phyloP scores from a whole-genome alignment of 2,113 vertebrate genomes.

The Anoplopoma fimbria region DNA sequence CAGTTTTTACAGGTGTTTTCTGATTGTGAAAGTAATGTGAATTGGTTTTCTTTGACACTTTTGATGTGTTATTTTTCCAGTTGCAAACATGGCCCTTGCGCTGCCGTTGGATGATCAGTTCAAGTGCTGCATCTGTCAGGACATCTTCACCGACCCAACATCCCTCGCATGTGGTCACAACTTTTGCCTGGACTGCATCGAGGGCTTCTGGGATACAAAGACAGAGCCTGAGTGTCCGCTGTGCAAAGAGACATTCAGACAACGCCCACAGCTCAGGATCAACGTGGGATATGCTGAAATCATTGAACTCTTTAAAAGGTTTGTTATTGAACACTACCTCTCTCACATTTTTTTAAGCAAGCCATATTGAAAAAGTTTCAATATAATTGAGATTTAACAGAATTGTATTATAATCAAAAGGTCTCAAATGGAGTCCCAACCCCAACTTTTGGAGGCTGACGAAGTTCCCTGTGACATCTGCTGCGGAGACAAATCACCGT shows the following conservation, averaged over 20 bases:
- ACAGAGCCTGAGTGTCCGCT: slow-evolving; percentile 52
- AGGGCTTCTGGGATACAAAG: slow-evolving; percentile 49
- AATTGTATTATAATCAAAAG: slow-evolving; percentile 1
- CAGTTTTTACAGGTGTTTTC: too few species aligned
- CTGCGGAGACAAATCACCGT: neutral
- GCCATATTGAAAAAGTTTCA: neutral
- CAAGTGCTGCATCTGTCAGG: slow-evolving; percentile 75
- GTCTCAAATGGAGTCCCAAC: neutral
- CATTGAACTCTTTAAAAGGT: slow-evolving; percentile 27
- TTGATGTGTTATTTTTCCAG: neutral
- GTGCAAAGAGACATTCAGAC: slow-evolving; percentile 56
- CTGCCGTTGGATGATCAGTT: slow-evolving; percentile 37
- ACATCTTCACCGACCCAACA: slow-evolving; percentile 55
- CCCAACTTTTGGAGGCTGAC: slow-evolving; percentile 16
- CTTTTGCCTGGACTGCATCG: slow-evolving; percentile 69
- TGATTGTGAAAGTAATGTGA: too few species aligned
- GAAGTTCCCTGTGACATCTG: slow-evolving; percentile 89
- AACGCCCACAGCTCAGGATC: slow-evolving; percentile 40
- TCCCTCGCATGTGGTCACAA: slow-evolving; percentile 72
- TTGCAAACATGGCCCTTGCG: neutral
- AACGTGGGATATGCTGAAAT: slow-evolving; percentile 44
- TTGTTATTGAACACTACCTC: neutral
- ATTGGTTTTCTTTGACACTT: too few species aligned
- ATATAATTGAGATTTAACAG: neutral
- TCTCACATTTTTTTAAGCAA: neutral